Evolutionary conservation across 2,888 invertebrate genomes (phyloP).

Genomic region (Spialia ferax): DNA sequence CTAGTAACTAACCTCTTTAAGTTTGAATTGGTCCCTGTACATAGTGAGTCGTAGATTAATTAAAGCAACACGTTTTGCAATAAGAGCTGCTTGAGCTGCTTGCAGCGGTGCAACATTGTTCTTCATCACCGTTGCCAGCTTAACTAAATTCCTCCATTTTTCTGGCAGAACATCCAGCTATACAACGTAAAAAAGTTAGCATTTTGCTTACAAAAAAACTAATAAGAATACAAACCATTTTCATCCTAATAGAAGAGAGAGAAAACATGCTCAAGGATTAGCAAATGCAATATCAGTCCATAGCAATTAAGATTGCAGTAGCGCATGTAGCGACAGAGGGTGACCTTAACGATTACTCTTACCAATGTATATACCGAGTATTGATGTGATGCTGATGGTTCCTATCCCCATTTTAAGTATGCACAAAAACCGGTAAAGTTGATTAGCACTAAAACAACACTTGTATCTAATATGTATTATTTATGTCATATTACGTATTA

Average conservation of each 20-base stretch:
- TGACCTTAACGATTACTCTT: constrained; percentile 52
- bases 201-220: background rate
- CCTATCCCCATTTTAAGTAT: constrained; percentile 38
- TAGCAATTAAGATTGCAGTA: constrained; percentile 13
- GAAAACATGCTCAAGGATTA: constrained; percentile 30
- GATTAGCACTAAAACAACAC: background rate
- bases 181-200: constrained; percentile 18
- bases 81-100: constrained; percentile 94
- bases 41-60: constrained; percentile 93
- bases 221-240: constrained; percentile 17
- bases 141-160: constrained; percentile 95
- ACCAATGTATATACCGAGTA: constrained; percentile 78
- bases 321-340: constrained; percentile 18
- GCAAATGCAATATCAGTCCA: background rate
- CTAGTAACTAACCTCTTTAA: constrained; percentile 63
- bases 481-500: background rate
- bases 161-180: constrained; percentile 93
- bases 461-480: too few species aligned
- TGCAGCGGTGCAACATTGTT: constrained; percentile 96
- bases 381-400: constrained; percentile 57
- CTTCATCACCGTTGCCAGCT: constrained; percentile 93
- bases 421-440: constrained; percentile 5
- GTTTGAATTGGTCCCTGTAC: constrained; percentile 92
- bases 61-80: constrained; percentile 93
- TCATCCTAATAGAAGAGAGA: constrained; percentile 17